Evolutionary conservation across 1,140 invertebrate genomes (phyloP), one percentile per base, ranked within the genome.

Genomic region (Sitophilus oryzae): DNA sequence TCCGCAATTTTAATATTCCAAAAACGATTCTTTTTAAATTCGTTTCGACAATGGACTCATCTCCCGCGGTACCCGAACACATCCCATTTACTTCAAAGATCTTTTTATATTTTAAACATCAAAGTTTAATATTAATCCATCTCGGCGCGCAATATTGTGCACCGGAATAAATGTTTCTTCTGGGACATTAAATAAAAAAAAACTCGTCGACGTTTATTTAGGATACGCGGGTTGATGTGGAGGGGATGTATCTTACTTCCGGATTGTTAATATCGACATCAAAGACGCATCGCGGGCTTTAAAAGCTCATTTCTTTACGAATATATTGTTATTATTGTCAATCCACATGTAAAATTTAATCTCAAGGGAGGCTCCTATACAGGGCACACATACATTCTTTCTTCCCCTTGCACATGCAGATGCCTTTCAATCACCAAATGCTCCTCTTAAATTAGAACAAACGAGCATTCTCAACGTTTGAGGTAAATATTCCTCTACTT

Each of bases 281-380:
- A 68, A 68, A 68, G 66, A 62, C 54, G 51, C 44, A 41, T 54
- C 52, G 53, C 52, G 41, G 46, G 36, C 44, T 65, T 58, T 54
- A 59, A 60, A 61, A 64, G 60, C 62, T 67, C 63, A 64, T 67
- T 66, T 62, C 65, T 60, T 58, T 57, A 58, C 51, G 59, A 64
- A 61, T 63, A 64, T 67, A 70, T 68, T 68, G 66, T 67, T 67
- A 69, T 69, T 69, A 67, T 61, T 67, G 64, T 66, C 64, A 70
- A 68, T 67, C 64, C 66, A 64, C 65, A 68, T 68, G 68, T 67
- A 67, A 70, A 70, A 70, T 68, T 64, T 67, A 70, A 70, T 70
- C 68, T 65, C 66, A 60, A 51, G 65, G 65, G 60, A 54, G 47
- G 49, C 52, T 60, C 55, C 56, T 52, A 51, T 30, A 45, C 51